Conservation (phyloP, 2,797 vertebrate species). For the Danio choprae region DNA sequence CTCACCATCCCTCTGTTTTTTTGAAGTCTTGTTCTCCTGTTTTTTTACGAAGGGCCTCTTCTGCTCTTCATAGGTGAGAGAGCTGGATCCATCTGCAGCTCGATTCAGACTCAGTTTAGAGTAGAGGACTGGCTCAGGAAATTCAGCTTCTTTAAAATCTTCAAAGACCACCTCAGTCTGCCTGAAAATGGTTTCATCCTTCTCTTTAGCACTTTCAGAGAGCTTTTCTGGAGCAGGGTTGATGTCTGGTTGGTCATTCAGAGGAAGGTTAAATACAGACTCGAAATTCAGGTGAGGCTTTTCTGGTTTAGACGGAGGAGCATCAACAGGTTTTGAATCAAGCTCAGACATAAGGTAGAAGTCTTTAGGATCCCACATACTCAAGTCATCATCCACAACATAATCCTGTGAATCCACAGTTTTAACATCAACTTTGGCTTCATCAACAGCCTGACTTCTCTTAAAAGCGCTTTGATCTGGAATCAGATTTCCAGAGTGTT, state of each 20-base stretch:
- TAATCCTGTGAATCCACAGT: neutral
- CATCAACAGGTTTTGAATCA: neutral
- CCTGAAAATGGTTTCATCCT: neutral
- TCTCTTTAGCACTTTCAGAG: neutral
- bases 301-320: neutral
- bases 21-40: neutral
- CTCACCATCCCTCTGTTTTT: neutral
- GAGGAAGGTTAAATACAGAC: neutral
- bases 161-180: neutral
- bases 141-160: neutral
- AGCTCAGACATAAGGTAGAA: neutral
- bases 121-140: conserved; percentile 47
- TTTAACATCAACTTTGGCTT: neutral
- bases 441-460: neutral
- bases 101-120: conserved; percentile 66
- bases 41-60: neutral
- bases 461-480: neutral
- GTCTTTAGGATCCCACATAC: neutral
- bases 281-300: neutral
- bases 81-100: conserved; percentile 61
- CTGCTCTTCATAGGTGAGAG: conserved; percentile 71
- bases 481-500: neutral
- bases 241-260: neutral
- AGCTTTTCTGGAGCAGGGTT: neutral
- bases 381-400: neutral